Conservation (phyloP, 2,888 invertebrate species). For the Machimus rusticus region DNA sequence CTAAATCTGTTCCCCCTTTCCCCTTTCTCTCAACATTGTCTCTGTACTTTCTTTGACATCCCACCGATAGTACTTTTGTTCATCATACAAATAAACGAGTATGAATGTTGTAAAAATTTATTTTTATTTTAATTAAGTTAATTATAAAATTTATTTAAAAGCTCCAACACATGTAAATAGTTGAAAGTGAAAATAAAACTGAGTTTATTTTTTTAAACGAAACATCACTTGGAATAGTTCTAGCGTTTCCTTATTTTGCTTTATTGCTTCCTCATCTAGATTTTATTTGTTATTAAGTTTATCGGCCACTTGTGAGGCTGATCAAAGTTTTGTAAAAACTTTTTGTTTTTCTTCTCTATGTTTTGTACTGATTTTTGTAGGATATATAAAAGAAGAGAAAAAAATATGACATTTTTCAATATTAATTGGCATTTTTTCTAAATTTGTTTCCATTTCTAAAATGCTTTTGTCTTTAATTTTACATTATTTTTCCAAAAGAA, state of each 20-base stretch:
- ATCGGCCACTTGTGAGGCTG: conserved; percentile 27
- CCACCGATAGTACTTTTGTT: conserved; percentile 38
- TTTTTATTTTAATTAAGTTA: conserved; percentile 20
- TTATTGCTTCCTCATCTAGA: neutral
- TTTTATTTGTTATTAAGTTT: conserved; percentile 3
- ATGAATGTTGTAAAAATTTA: conserved; percentile 5
- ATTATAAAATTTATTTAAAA: conserved; percentile 16
- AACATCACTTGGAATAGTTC: neutral
- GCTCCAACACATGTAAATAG: conserved; percentile 24
- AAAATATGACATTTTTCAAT: conserved; percentile 24
- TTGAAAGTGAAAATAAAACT: conserved; percentile 9
- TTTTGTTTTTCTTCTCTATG: neutral
- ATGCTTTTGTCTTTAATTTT: neutral
- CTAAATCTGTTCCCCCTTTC: neutral
- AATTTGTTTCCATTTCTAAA: neutral
- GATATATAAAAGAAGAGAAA: neutral
- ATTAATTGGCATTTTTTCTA: conserved; percentile 28
- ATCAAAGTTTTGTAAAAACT: neutral
- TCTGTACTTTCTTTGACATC: conserved; percentile 32
- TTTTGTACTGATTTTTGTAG: conserved; percentile 34
- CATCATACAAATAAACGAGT: neutral
- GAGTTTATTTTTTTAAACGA: conserved; percentile 27
- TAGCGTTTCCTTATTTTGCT: neutral
- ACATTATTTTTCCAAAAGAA: neutral
- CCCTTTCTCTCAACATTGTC: neutral